Evolutionary conservation across 2,113 vertebrate genomes (phyloP).

Genomic region (Beaufortia kweichowensis): DNA sequence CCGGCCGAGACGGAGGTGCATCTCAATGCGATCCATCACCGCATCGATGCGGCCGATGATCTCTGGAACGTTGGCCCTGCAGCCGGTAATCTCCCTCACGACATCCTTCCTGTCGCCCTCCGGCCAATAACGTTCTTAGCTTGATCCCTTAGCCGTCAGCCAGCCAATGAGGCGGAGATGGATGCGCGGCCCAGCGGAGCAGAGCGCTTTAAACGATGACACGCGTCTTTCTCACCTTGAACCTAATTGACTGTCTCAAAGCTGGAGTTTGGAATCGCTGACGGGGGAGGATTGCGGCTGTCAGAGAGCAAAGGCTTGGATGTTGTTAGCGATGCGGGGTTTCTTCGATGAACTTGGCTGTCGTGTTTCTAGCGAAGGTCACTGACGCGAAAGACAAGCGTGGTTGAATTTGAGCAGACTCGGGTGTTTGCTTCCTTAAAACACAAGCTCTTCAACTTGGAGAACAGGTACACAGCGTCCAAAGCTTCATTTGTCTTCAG

Average conservation of each 20-base stretch:
- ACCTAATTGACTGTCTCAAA: constrained; percentile 74
- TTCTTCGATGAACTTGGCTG: constrained; percentile 18
- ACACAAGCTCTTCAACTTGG: not conserved
- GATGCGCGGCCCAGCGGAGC: constrained; percentile 64
- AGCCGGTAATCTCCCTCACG: constrained; percentile 49
- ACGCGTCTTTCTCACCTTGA: constrained; percentile 76
- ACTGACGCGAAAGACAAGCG: constrained; percentile 15
- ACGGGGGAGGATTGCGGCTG: constrained; percentile 51
- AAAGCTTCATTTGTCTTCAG: constrained; percentile 49
- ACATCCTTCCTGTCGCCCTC: constrained; percentile 41
- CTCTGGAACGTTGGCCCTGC: constrained; percentile 20
- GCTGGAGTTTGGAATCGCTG: constrained; percentile 68
- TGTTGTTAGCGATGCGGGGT: constrained; percentile 21
- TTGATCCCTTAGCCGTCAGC: constrained; percentile 24
- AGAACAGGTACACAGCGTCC: constrained; percentile 14
- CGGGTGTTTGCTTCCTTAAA: not conserved
- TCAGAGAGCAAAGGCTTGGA: not conserved
- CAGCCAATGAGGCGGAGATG: constrained; percentile 56
- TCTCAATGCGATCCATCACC: constrained; percentile 54
- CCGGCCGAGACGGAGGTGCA: constrained; percentile 46
- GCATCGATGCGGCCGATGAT: constrained; percentile 44
- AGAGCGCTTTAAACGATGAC: constrained; percentile 68
- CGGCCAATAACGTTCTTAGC: constrained; percentile 23
- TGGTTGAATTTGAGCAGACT: constrained; percentile 13
- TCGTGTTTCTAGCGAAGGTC: constrained; percentile 33